Evolutionary conservation across 2,797 vertebrate species (phyloP).

Genomic region (Acridotheres tristis): DNA sequence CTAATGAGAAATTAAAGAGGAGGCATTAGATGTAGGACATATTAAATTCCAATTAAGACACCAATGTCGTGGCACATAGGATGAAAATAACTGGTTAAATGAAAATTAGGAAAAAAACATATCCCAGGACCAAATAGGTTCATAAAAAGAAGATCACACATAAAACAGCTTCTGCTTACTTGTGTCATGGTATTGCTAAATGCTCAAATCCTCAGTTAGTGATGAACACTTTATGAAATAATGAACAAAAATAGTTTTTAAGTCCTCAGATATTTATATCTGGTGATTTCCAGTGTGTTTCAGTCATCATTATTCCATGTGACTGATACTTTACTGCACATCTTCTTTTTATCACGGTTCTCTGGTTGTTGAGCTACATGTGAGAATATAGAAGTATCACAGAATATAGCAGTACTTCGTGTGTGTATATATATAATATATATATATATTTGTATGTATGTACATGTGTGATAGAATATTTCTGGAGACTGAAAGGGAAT

Average conservation of each 20-base stretch:
- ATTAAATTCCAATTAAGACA: not conserved
- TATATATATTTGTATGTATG: not conserved
- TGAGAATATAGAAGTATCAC: not conserved
- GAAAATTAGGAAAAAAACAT: not conserved
- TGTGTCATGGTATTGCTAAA: not conserved
- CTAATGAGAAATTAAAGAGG: conserved; percentile 1
- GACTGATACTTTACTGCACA: not conserved
- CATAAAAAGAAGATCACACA: not conserved
- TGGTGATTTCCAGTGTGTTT: not conserved
- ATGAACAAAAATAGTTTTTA: not conserved
- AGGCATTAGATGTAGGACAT: not conserved
- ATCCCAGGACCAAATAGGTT: not conserved
- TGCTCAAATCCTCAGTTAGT: not conserved
- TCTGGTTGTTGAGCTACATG: not conserved
- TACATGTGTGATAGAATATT: not conserved
- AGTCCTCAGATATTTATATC: not conserved
- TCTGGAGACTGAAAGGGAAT: not conserved
- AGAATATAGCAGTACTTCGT: not conserved
- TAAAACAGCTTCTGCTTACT: not conserved
- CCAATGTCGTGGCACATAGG: not conserved
- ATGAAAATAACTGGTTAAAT: not conserved
- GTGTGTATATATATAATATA: not conserved
- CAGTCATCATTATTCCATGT: not conserved
- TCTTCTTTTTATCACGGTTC: not conserved
- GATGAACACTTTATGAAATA: not conserved